Conservation (phyloP, 2,888 invertebrate genomes). For the Sesia bembeciformis region DNA sequence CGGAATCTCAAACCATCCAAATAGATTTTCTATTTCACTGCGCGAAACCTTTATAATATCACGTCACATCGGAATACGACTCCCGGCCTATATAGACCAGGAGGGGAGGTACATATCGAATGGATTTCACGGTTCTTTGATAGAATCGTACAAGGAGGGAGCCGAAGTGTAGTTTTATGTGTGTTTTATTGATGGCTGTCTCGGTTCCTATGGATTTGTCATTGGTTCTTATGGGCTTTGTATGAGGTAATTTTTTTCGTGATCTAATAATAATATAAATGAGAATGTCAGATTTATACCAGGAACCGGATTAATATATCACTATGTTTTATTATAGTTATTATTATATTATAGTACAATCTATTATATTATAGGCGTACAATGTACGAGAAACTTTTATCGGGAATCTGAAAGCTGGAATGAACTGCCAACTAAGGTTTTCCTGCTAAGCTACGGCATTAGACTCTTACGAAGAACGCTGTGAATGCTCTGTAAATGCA, state of each 20-base stretch:
- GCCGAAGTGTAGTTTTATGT: not conserved
- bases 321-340: too few relatives aligned
- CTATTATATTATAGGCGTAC: too few relatives aligned
- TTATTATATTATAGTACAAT: too few relatives aligned
- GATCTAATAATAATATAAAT: too few relatives aligned
- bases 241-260: not conserved
- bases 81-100: not conserved
- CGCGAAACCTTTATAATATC: not conserved
- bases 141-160: not conserved
- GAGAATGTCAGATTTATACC: too few relatives aligned
- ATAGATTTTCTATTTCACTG: not conserved
- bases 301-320: too few relatives aligned
- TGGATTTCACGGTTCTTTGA: not conserved
- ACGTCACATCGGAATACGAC: not conserved
- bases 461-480: too few relatives aligned
- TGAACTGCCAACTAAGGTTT: too few relatives aligned
- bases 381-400: too few relatives aligned
- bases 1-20: not conserved
- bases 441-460: too few relatives aligned
- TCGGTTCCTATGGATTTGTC: not conserved
- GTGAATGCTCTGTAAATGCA: too few relatives aligned
- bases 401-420: too few relatives aligned
- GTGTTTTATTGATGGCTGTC: conserved; percentile 1
- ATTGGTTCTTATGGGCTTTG: not conserved
- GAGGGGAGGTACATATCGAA: not conserved